phyloP scores from a whole-genome alignment of 2,888 invertebrate genomes.

The Serripes groenlandicus region DNA sequence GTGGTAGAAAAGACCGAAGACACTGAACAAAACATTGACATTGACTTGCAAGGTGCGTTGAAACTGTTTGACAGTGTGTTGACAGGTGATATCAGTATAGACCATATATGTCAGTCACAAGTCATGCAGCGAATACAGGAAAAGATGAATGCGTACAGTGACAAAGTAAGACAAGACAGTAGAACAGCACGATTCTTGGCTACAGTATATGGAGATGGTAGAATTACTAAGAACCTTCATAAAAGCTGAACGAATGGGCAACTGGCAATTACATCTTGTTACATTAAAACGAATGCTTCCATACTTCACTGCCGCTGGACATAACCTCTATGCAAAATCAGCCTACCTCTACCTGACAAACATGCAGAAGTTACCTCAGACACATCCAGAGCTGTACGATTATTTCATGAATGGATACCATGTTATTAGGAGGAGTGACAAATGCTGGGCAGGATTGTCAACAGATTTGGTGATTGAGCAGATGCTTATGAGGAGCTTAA shows the following conservation, averaged over 20 bases:
- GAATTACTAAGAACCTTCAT: constrained; percentile 19
- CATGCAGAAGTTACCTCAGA: constrained; percentile 24
- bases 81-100: not conserved
- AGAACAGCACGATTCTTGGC: not conserved
- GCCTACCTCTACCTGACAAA: constrained; percentile 54
- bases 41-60: no score
- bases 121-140: not conserved
- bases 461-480: no score
- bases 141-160: not conserved
- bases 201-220: constrained; percentile 30
- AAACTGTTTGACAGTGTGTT: not conserved
- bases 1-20: no score
- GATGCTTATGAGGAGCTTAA: no score
- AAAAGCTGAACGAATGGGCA: constrained; percentile 25
- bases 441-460: no score
- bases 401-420: not conserved
- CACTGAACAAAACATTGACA: no score
- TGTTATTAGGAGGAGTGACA: no score
- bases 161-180: not conserved
- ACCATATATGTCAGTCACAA: not conserved
- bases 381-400: not conserved
- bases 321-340: constrained; percentile 61
- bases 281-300: constrained; percentile 12
- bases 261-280: constrained; percentile 20
- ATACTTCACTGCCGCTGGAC: constrained; percentile 58